Base-by-base conservation (phyloP, 2,113 vertebrate species). In the Otis tarda region DNA sequence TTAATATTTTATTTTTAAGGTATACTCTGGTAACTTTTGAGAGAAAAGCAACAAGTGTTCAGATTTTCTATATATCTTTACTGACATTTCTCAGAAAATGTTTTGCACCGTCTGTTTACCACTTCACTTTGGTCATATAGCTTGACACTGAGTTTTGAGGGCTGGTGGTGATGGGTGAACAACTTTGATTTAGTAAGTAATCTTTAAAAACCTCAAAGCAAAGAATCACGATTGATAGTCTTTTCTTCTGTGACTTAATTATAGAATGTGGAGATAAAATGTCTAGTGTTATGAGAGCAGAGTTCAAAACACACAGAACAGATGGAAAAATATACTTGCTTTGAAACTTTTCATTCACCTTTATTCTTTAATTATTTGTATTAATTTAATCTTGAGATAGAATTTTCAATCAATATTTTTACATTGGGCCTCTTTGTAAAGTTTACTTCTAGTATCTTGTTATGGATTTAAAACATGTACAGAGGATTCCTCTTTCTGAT, bases 11-110 rank as follows among this genome's bases (percentile, higher is more conserved):
- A 56, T 76, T 94, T 28, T 69, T 68, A 14, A 87, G 14, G 59
- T 47, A 53, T 30, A n/a, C 45, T 93, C 33, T 9, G 10, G 35
- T 78, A 53, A 60, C 76, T 55, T 71, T 22, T 37, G 45, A 43
- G 57, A 56, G 25, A 60, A 86, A 90, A 94, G 73, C 60, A 91
- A 97, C 95, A 92, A 97, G 94, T 97, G 94, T 82, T 89, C 53
- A 57, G 33, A 59, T 67, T 76, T 71, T 91, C 53, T 73, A 3
- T 70, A 83, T 75, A 90, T 86, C 64, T 86, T 86, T n/a, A 31
- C 33, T 81, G 22, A 6, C 4, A 2, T 68, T 71, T 84, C 43
- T 83, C 43, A 37, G 28, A 56, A 80, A 88, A 87, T 31, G 37
- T 33, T 92, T 89, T 90, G 35, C 30, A 12, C 12, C 80, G 7